Base-by-base conservation (phyloP, 2,888 invertebrate species). In the Alsophila aescularia region DNA sequence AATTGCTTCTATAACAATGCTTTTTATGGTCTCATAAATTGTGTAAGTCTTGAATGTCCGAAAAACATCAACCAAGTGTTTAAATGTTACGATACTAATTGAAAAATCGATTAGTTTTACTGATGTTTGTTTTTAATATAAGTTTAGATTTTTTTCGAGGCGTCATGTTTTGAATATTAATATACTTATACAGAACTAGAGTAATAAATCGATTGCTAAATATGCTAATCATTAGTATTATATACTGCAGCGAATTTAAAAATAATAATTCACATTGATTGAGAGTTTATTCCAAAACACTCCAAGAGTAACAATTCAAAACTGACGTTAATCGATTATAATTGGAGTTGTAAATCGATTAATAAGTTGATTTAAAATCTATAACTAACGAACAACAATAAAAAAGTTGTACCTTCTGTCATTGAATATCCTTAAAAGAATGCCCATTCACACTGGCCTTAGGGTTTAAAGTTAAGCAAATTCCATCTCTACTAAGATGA, bases 401-500 rank as follows among this genome's bases (percentile, higher is more conserved):
- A 24, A 24, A 24, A 24, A 5, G 24, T 5, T 24, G 4, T 7
- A 24, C 7, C 24, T 24, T 24, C 24, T 8, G 24, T 13, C 2
- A 6, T 32, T 13, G 13, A 31, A 9, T 39, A 31, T 2, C 27
- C 34, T 27, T 29, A 29, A 12, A 31, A 36, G 7, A 6, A 29
- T 18, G 18, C 0, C 21, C 32, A 41, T 14, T 62, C 44, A 39
- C 36, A 40, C 7, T 47, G 37, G 34, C 51, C 15, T 36, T 57
- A 60, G 60, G 58, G 58, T 83, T 58, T 65, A 80, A 77, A 79
- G 72, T 82, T 72, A 81, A 73, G 74, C 75, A 73, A 77, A 79
- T 76, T 72, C 75, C 70, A 75, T 83, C 77, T 77, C 80, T 83
- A 83, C 84, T 83, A 73, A 86, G 81, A 79, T 80, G 83, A 44